Conservation (phyloP, 2,113 vertebrate species). For the Halcyon senegalensis region DNA sequence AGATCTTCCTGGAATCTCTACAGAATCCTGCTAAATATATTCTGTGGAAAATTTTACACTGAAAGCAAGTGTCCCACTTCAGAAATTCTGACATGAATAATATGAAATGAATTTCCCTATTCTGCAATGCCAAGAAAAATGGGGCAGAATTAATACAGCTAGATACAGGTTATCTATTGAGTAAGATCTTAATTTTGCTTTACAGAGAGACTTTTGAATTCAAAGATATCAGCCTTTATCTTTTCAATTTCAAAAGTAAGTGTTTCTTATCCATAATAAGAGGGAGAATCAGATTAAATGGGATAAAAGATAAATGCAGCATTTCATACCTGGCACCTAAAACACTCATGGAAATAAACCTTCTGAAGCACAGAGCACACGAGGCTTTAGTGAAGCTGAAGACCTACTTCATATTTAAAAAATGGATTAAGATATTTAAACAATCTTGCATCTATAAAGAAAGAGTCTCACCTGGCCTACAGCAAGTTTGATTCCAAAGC, state of each 20-base stretch:
- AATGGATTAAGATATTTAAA: conserved; percentile 42
- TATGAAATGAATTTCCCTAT: background rate
- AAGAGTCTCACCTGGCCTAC: background rate
- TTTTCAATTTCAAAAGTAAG: background rate
- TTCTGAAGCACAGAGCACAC: background rate
- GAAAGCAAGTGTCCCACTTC: background rate
- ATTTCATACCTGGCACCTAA: background rate
- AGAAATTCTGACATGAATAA: background rate
- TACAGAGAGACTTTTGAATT: background rate
- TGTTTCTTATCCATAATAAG: background rate
- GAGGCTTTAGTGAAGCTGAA: background rate
- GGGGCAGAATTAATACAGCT: background rate
- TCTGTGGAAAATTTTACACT: background rate
- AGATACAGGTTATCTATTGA: background rate
- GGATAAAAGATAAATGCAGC: conserved; percentile 13
- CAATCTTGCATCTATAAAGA: background rate
- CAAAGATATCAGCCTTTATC: background rate
- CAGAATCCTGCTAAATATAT: background rate
- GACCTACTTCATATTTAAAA: background rate
- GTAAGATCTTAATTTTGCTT: background rate
- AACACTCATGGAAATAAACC: background rate
- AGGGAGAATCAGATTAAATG: conserved; percentile 4
- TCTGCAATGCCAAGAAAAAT: background rate
- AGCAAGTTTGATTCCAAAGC: background rate
- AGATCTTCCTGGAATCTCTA: background rate